Evolutionary conservation across 2,113 vertebrate species (phyloP).

Genomic region (Desmodus rotundus): DNA sequence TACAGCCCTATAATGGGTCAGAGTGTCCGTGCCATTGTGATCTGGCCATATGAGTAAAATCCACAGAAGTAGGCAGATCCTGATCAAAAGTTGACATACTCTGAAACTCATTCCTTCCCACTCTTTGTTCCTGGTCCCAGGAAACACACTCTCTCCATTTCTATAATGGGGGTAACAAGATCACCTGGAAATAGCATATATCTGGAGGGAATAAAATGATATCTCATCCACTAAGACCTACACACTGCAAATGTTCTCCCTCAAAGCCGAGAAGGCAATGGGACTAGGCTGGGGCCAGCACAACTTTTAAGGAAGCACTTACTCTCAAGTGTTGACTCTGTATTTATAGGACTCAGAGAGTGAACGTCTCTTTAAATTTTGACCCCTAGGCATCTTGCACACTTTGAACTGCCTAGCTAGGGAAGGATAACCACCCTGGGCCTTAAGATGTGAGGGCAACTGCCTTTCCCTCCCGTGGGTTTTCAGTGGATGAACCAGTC

Average conservation of each 20-base stretch:
- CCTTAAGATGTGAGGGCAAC: not conserved
- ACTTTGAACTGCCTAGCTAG: not conserved
- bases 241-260: not conserved
- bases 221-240: not conserved
- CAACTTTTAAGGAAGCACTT: not conserved
- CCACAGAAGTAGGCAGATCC: not conserved
- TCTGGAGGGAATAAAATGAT: not conserved
- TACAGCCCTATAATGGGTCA: not conserved
- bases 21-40: not conserved
- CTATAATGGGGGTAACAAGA: not conserved
- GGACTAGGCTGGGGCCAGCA: not conserved
- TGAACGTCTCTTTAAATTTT: not conserved
- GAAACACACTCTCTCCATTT: conserved; percentile 25
- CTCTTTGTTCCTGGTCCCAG: not conserved
- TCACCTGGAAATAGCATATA: not conserved
- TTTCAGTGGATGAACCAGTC: not conserved
- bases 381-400: not conserved
- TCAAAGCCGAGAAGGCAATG: not conserved
- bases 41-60: not conserved
- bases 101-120: not conserved
- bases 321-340: not conserved
- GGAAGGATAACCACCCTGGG: not conserved
- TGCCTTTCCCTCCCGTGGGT: not conserved
- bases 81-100: not conserved
- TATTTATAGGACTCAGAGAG: not conserved